A percentile compares a stretch with the other conserved stretches of the same genome.
Conservation (phyloP, 1,140 invertebrate genomes). For the Tetraneura akinire region DNA sequence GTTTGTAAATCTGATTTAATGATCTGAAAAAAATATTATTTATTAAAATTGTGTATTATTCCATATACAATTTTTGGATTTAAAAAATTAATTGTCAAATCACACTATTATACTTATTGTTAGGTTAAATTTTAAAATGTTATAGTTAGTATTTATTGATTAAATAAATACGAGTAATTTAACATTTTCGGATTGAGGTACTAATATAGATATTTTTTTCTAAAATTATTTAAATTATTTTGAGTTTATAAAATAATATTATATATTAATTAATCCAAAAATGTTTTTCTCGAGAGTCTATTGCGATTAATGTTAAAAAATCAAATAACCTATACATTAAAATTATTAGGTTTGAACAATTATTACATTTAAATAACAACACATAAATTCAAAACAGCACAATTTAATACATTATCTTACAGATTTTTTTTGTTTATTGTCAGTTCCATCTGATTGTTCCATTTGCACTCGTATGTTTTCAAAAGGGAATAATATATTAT, state of each 20-base stretch:
- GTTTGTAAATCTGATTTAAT: constrained; percentile 30
- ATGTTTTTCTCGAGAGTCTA: not conserved
- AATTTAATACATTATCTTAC: constrained; percentile 16
- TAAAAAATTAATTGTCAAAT: not conserved
- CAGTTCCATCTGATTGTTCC: not conserved
- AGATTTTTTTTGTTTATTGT: not conserved
- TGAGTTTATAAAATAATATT: not conserved
- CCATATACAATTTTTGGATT: not conserved
- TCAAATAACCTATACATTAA: not conserved
- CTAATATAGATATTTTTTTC: not conserved
- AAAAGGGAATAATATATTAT: constrained; percentile 13
- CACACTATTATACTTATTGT: not conserved
- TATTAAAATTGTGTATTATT: not conserved
- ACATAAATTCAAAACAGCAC: not conserved
- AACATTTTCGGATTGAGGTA: not conserved
- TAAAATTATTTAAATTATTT: not conserved
- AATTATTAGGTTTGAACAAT: not conserved
- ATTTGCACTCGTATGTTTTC: not conserved
- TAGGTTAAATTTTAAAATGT: not conserved
- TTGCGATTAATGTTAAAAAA: not conserved
- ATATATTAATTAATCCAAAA: not conserved
- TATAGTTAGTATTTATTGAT: not conserved
- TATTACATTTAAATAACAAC: not conserved
- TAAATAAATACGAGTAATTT: not conserved
- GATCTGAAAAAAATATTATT: constrained; percentile 10